A percentile compares a stretch with the other conserved stretches of the same genome.
Conservation (phyloP, 2,888 invertebrate species). For the Dicyrtoma fusca region DNA sequence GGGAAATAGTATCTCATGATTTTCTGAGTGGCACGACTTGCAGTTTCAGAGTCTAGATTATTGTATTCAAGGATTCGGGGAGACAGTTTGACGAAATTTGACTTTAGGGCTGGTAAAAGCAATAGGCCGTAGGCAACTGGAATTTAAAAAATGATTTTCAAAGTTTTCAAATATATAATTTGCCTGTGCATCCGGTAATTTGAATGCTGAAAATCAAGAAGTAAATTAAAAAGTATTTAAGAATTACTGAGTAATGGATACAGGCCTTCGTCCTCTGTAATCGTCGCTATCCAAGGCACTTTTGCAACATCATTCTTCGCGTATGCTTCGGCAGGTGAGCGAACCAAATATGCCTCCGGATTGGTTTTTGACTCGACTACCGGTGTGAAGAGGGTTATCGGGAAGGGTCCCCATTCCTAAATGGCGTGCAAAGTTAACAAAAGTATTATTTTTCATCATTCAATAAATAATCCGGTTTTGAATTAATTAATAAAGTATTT, state of each 20-base stretch:
- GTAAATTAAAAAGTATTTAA: no score
- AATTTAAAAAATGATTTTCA: no score
- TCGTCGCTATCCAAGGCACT: slow-evolving; percentile 44
- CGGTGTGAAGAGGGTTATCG: slow-evolving; percentile 36
- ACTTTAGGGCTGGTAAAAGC: slow-evolving; percentile 5
- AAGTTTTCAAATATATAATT: no score
- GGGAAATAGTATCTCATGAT: slow-evolving; percentile 47
- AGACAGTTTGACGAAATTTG: slow-evolving; percentile 20
- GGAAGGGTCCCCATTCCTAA: slow-evolving; percentile 34
- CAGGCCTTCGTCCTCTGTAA: slow-evolving; percentile 36
- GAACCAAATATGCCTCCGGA: slow-evolving; percentile 46
- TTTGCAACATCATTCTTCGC: slow-evolving; percentile 39
- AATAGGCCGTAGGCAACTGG: slow-evolving; percentile 31
- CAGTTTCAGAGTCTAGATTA: slow-evolving; percentile 31
- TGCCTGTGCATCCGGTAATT: no score
- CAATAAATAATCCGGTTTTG: background rate
- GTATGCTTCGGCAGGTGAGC: slow-evolving; percentile 49
- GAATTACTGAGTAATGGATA: slow-evolving; percentile 29
- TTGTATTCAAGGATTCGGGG: slow-evolving; percentile 39
- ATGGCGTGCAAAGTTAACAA: background rate
- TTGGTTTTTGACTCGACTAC: slow-evolving; percentile 40
- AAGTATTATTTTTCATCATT: background rate
- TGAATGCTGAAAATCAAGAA: no score
- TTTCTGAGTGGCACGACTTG: slow-evolving; percentile 34
- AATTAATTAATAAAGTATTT: background rate